Conservation (phyloP, 1,140 invertebrate species). For the Harpegnathos saltator region DNA sequence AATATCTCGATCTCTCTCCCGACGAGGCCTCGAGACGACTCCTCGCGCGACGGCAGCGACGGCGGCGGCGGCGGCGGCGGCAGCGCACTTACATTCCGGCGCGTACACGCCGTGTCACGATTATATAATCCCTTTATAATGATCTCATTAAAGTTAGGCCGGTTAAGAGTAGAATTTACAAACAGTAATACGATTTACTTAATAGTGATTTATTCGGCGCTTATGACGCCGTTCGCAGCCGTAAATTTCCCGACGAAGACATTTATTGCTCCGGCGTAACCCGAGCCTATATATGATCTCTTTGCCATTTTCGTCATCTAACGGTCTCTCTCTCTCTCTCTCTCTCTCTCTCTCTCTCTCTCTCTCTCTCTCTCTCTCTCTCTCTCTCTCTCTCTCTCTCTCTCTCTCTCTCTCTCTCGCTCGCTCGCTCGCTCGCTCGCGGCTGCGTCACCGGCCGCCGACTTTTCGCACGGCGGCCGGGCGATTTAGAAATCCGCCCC, state of each 20-base stretch:
- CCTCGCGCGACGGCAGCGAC: too few species aligned
- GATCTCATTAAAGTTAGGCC: constrained; percentile 70
- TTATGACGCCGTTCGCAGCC: constrained; percentile 54
- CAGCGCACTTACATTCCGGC: constrained; percentile 1
- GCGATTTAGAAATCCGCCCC: constrained; percentile 28
- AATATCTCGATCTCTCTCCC: constrained; percentile 44
- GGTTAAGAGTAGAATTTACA: constrained; percentile 69
- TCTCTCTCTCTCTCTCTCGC: too few species aligned
- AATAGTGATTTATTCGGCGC: constrained; percentile 71
- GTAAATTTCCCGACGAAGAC: constrained; percentile 66
- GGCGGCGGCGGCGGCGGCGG: too few species aligned
- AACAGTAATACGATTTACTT: constrained; percentile 75
- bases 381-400: neutral
- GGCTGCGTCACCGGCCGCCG: neutral
- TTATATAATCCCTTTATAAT: constrained; percentile 68
- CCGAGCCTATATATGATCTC: constrained; percentile 38
- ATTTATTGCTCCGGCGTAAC: constrained; percentile 61
- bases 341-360: too few species aligned
- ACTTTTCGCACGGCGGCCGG: neutral
- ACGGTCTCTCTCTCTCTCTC: neutral
- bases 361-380: too few species aligned
- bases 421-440: too few species aligned
- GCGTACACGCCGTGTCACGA: constrained; percentile 23
- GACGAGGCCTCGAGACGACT: too few species aligned
- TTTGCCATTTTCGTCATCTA: constrained; percentile 30